These are phyloP conservation scores for Pseudomyrmex concolor DNA, from an alignment of 1,140 invertebrate species.

Conservation along the genomic window DNA sequence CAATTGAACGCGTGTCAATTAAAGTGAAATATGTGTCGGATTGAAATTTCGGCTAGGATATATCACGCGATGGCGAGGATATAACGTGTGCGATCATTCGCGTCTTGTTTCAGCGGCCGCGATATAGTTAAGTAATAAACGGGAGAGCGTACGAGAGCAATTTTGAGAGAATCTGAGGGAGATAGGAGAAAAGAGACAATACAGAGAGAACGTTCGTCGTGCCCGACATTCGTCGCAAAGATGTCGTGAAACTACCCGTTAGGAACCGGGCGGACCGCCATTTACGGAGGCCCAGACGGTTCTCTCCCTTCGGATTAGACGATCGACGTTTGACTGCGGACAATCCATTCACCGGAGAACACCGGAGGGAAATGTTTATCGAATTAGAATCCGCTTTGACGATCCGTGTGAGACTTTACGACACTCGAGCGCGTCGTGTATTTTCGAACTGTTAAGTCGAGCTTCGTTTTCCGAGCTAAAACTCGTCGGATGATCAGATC, in stretches of 20 bases:
- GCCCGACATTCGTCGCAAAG: constrained; percentile 59
- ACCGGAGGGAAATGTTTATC: constrained; percentile 20
- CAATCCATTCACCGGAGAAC: constrained; percentile 50
- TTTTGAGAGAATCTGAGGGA: constrained; percentile 26
- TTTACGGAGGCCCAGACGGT: constrained; percentile 60
- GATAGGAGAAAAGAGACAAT: constrained; percentile 28
- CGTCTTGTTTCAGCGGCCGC: constrained; percentile 18
- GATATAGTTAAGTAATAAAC: constrained; percentile 57
- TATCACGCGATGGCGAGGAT: constrained; percentile 13
- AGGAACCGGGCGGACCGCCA: constrained; percentile 53
- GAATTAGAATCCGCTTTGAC: constrained; percentile 60
- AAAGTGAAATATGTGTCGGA: constrained; percentile 40
- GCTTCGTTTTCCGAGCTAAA: background rate
- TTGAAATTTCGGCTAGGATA: too few relatives aligned
- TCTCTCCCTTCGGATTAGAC: constrained; percentile 62
- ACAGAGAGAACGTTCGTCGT: constrained; percentile 6
- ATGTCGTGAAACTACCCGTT: constrained; percentile 67
- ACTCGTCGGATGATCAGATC: background rate
- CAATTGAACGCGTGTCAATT: constrained; percentile 24
- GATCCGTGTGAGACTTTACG: constrained; percentile 24
- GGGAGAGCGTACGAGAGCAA: constrained; percentile 40
- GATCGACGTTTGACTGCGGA: constrained; percentile 66
- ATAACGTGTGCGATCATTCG: constrained; percentile 11
- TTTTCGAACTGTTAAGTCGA: background rate
- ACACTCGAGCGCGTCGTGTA: background rate